These are phyloP conservation scores for Tribolium freemani DNA, from an alignment of 2,888 invertebrate species.

Conservation along the genomic window DNA sequence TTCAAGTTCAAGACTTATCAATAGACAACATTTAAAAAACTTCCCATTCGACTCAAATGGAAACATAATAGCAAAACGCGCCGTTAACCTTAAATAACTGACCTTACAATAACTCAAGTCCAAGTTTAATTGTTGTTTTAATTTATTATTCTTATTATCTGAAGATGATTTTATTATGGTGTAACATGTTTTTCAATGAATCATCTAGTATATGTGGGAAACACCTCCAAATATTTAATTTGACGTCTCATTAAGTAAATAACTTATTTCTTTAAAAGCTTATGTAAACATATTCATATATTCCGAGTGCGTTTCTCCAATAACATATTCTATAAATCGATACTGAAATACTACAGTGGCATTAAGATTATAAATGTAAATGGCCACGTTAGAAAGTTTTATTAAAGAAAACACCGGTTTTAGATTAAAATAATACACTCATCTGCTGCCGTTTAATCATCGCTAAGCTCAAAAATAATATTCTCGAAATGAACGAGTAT, in stretches of 20 bases:
- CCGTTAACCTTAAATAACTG: not conserved
- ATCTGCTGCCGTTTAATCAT: not conserved
- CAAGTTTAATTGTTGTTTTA: not conserved
- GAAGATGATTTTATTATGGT: not conserved
- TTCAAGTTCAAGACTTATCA: not conserved
- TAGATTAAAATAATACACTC: not conserved
- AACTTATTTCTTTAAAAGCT: not conserved
- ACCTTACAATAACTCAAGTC: not conserved
- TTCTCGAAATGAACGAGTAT: not conserved
- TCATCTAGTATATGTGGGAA: not conserved
- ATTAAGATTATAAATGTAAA: not conserved
- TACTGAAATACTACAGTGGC: not conserved
- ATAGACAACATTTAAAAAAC: not conserved
- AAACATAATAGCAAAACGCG: not conserved
- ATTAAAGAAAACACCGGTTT: not conserved
- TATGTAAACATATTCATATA: not conserved
- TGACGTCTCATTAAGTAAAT: not conserved
- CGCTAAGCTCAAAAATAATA: not conserved
- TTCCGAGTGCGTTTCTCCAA: not conserved
- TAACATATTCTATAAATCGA: not conserved
- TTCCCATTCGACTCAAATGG: not conserved
- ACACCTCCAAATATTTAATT: not conserved
- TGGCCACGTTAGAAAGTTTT: not conserved
- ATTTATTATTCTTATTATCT: not conserved
- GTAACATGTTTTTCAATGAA: not conserved